These are phyloP conservation scores for Forbesichthys papilliferus DNA, from an alignment of 2,113 vertebrate species.

Conservation along the genomic window DNA sequence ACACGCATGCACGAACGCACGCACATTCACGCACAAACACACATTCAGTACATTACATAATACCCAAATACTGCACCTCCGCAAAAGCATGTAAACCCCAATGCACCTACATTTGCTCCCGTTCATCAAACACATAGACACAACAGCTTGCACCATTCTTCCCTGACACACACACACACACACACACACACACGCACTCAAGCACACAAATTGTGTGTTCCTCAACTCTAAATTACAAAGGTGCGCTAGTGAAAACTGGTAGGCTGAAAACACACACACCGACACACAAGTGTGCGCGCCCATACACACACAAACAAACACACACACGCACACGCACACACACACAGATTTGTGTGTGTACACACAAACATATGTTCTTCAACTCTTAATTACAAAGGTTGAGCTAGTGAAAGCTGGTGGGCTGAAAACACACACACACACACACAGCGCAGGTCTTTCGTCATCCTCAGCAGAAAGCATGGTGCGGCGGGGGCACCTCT, in stretches of 20 bases:
- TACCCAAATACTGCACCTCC: too few species aligned
- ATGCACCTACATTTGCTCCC: constrained; percentile 5
- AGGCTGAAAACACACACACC: not conserved
- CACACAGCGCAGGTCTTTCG: constrained; percentile 34
- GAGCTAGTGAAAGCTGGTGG: not conserved
- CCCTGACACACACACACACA: not conserved
- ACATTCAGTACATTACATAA: not conserved
- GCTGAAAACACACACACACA: not conserved
- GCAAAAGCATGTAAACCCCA: not conserved
- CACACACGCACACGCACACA: not conserved
- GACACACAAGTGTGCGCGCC: not conserved
- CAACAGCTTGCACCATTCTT: constrained; percentile 23
- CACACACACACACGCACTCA: not conserved
- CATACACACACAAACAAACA: too few species aligned
- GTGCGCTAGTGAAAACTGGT: not conserved
- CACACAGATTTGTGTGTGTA: not conserved
- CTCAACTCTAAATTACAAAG: not conserved
- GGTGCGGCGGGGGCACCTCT: constrained; percentile 55
- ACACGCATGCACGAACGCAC: constrained; percentile 18
- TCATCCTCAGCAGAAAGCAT: constrained; percentile 63
- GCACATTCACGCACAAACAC: constrained; percentile 17
- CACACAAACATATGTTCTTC: too few species aligned
- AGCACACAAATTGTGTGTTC: too few species aligned
- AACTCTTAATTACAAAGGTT: not conserved
- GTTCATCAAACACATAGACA: constrained; percentile 5